Conservation (phyloP, 2,797 vertebrate genomes). For the Labroides dimidiatus region DNA sequence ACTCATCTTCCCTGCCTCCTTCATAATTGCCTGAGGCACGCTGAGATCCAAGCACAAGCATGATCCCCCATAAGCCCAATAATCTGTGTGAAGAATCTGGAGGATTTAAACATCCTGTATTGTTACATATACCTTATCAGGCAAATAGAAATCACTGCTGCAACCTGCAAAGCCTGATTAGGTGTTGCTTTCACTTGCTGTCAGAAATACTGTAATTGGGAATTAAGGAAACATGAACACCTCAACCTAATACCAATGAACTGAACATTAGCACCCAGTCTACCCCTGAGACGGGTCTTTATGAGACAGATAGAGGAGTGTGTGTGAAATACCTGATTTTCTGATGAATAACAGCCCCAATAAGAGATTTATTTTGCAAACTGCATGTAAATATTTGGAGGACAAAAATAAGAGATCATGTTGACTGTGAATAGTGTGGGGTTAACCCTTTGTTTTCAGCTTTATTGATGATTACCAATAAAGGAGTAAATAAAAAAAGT, state of each 20-base stretch:
- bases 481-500: no score
- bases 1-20: constrained; percentile 10
- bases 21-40: constrained; percentile 31
- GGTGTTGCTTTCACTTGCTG: constrained; percentile 5
- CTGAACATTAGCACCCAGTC: not conserved
- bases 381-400: not conserved
- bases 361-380: not conserved
- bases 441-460: not conserved
- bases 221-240: constrained; percentile 1
- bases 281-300: not conserved
- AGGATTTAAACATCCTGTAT: constrained; percentile 25
- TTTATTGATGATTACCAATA: no score
- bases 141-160: constrained; percentile 24
- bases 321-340: no score
- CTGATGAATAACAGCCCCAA: not conserved
- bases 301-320: not conserved
- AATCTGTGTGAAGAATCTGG: constrained; percentile 42
- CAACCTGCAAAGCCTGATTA: constrained; percentile 30
- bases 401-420: not conserved
- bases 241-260: constrained; percentile 6
- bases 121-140: constrained; percentile 30
- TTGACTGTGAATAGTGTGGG: not conserved
- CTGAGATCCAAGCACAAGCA: constrained; percentile 16
- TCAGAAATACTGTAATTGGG: constrained; percentile 22
- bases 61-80: constrained; percentile 45